These are phyloP conservation scores for Hemiscyllium ocellatum DNA, from an alignment of 2,113 vertebrate species.

Conservation along the genomic window DNA sequence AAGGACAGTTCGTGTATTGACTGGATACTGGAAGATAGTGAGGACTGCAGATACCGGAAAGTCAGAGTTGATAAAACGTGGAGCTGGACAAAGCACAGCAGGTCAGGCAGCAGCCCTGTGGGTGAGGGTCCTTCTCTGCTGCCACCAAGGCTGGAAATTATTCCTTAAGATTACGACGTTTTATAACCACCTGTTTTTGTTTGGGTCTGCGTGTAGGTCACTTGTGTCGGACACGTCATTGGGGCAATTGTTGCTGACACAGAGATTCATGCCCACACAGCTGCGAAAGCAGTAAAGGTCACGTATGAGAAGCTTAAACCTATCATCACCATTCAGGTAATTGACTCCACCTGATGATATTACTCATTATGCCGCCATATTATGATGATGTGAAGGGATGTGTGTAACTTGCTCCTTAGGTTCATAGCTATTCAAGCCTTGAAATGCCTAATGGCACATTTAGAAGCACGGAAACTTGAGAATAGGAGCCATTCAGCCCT, in stretches of 20 bases:
- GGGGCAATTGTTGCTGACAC: slow-evolving; percentile 83
- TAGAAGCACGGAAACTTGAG: too few relatives aligned
- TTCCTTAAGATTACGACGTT: neutral
- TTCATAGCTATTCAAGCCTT: too few relatives aligned
- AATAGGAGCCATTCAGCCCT: too few relatives aligned
- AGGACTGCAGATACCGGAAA: too few relatives aligned
- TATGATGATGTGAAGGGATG: neutral
- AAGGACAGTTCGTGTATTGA: too few relatives aligned
- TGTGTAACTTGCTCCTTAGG: neutral
- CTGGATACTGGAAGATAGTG: too few relatives aligned
- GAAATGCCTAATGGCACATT: too few relatives aligned
- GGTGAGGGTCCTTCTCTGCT: neutral
- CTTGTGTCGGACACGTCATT: slow-evolving; percentile 86
- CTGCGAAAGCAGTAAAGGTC: slow-evolving; percentile 72
- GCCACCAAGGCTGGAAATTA: neutral
- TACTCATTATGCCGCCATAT: neutral
- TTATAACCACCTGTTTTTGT: neutral
- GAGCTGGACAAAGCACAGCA: too few relatives aligned
- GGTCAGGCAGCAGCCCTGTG: too few relatives aligned
- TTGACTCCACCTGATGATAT: neutral
- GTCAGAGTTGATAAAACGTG: too few relatives aligned
- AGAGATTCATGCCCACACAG: slow-evolving; percentile 77
- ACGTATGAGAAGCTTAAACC: slow-evolving; percentile 77
- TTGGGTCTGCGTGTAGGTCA: slow-evolving; percentile 63
- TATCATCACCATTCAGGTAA: slow-evolving; percentile 83